Evolutionary conservation across 2,888 invertebrate species (phyloP).

Genomic region (Polymixis lichenea): DNA sequence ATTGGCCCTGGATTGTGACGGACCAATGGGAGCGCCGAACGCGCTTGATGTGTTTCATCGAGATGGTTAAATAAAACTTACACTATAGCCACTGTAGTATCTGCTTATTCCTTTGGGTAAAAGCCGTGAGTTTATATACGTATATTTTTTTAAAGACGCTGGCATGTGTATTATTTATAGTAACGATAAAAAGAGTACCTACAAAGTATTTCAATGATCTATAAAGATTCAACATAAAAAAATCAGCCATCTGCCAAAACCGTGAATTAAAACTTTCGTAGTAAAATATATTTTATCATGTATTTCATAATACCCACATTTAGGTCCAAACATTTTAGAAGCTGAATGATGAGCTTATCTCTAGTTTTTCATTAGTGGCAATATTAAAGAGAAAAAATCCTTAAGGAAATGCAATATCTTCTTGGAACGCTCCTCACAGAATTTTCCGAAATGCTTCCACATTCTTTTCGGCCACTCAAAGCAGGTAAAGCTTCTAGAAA

Average conservation of each 20-base stretch:
- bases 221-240: neutral
- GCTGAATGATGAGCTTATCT: constrained; percentile 1
- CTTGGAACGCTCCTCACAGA: constrained; percentile 36
- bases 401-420: constrained; percentile 52
- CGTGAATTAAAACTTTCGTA: neutral
- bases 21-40: no score
- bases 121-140: no score
- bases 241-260: neutral
- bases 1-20: no score
- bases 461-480: constrained; percentile 49
- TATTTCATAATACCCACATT: neutral
- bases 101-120: no score
- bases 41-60: no score
- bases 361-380: constrained; percentile 41
- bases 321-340: constrained; percentile 9
- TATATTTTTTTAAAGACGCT: no score
- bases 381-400: constrained; percentile 32
- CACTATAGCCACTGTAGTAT: no score
- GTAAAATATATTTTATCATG: neutral
- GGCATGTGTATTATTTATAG: no score
- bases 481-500: constrained; percentile 43
- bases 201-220: neutral
- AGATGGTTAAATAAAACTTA: no score
- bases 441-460: constrained; percentile 30
- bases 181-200: neutral